These are phyloP conservation scores for Salvelinus alpinus DNA, from an alignment of 2,113 vertebrate species.

Conservation along the genomic window DNA sequence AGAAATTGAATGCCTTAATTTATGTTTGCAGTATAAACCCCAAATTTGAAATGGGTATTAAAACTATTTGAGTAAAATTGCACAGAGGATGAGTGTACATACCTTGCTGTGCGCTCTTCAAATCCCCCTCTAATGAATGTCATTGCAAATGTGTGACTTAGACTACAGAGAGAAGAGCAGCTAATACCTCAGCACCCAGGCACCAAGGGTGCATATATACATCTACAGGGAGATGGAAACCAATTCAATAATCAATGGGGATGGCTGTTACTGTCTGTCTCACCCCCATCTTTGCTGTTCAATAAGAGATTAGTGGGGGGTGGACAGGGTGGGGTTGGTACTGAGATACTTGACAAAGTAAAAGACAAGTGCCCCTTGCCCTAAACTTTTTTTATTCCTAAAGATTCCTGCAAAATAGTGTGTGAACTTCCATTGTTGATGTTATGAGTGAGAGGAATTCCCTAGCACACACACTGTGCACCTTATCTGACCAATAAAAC, in stretches of 20 bases:
- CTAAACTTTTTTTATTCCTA: neutral
- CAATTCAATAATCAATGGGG: constrained; percentile 53
- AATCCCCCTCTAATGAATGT: constrained; percentile 9
- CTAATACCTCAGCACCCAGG: constrained; percentile 21
- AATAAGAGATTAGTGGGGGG: constrained; percentile 13
- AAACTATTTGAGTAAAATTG: neutral
- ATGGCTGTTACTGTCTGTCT: constrained; percentile 43
- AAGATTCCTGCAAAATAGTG: neutral
- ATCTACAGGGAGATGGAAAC: constrained; percentile 45
- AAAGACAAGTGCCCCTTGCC: constrained; percentile 11
- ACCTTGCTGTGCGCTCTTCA: neutral
- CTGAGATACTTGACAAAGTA: neutral
- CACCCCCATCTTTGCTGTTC: constrained; percentile 48
- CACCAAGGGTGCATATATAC: constrained; percentile 12
- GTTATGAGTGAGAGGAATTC: neutral
- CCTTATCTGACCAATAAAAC: neutral
- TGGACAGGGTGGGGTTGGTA: neutral
- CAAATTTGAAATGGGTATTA: constrained; percentile 6
- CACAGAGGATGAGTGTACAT: constrained; percentile 11
- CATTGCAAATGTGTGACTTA: constrained; percentile 14
- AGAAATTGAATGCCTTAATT: constrained; percentile 60
- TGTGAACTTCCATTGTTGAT: neutral
- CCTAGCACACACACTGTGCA: neutral
- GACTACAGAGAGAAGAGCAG: constrained; percentile 18
- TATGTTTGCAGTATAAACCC: neutral